These are phyloP conservation scores for Isotomurus palustris DNA, from an alignment of 2,888 invertebrate species.

Conservation along the genomic window DNA sequence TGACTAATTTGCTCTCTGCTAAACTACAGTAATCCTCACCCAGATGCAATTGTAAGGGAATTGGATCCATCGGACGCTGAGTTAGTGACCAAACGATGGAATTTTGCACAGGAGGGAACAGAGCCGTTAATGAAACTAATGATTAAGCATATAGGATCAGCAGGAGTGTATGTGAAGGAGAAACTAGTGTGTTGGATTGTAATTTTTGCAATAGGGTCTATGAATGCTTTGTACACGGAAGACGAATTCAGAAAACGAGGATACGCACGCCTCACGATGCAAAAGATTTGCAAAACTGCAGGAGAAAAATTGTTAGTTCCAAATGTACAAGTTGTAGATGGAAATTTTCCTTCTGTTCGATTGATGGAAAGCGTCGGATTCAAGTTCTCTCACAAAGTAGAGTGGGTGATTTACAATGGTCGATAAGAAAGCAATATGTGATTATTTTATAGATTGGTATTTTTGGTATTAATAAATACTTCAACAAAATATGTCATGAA, in stretches of 20 bases:
- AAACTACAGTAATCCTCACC: neutral
- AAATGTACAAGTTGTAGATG: conserved; percentile 1
- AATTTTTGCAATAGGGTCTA: conserved; percentile 3
- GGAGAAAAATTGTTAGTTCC: conserved; percentile 1
- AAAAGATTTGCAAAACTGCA: conserved; percentile 3
- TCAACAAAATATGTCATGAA: too few species aligned
- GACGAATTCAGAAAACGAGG: neutral
- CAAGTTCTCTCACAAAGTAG: neutral
- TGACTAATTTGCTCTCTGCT: neutral
- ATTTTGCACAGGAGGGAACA: neutral
- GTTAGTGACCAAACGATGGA: conserved; percentile 1
- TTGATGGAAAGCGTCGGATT: conserved; percentile 4
- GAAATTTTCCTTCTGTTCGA: neutral
- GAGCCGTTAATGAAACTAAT: neutral
- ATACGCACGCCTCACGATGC: neutral
- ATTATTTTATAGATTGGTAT: too few species aligned
- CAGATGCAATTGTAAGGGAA: neutral
- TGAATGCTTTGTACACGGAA: conserved; percentile 7
- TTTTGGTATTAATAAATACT: too few species aligned
- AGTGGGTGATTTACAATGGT: conserved; percentile 5
- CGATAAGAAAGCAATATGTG: too few species aligned
- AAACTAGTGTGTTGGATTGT: conserved; percentile 1
- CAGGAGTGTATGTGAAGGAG: conserved; percentile 2
- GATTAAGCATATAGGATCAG: neutral
- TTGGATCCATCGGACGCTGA: neutral